These are phyloP conservation scores for Spilarctia lutea DNA, from an alignment of 2,888 invertebrate species.

Conservation along the genomic window DNA sequence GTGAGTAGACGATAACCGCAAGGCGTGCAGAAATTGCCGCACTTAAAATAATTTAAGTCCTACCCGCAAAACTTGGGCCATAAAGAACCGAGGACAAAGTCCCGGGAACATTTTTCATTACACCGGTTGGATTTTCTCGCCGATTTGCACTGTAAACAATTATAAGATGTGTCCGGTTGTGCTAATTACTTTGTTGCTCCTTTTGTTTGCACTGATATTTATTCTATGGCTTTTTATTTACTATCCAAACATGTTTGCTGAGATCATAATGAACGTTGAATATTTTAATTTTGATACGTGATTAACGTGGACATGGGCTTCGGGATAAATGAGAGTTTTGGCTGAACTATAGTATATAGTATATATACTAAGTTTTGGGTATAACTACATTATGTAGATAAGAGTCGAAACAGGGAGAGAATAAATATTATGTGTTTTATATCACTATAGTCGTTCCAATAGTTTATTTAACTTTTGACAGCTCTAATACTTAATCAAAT, in stretches of 20 bases:
- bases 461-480: no score
- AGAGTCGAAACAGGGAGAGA: no score
- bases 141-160: conserved; percentile 77
- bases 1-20: conserved; percentile 77
- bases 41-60: conserved; percentile 82
- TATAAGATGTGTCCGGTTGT: conserved; percentile 71
- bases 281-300: neutral
- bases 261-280: neutral
- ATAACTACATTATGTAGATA: no score
- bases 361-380: no score
- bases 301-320: no score
- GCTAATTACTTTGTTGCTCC: conserved; percentile 62
- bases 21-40: conserved; percentile 75
- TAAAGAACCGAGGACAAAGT: conserved; percentile 80
- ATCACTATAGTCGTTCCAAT: no score
- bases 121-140: conserved; percentile 60
- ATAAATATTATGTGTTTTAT: no score
- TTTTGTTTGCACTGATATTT: conserved; percentile 37
- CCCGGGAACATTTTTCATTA: conserved; percentile 82
- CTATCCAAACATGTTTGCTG: neutral
- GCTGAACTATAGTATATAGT: neutral
- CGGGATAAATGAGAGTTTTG: neutral
- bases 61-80: conserved; percentile 73
- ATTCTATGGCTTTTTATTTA: neutral
- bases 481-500: no score